These are phyloP conservation scores for Globia sparganii DNA, from an alignment of 2,888 invertebrate genomes.

Conservation along the genomic window DNA sequence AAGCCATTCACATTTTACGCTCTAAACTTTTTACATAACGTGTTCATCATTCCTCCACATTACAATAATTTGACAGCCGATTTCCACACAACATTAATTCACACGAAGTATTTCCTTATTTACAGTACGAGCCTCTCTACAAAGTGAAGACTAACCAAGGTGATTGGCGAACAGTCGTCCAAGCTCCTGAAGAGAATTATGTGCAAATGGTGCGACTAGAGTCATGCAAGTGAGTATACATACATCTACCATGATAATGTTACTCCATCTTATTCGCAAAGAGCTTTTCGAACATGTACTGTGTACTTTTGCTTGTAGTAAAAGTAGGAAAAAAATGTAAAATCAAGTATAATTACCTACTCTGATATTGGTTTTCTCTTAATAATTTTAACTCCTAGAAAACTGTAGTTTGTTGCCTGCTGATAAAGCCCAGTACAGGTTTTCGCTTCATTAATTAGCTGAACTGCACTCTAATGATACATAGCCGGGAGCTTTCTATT, in stretches of 20 bases:
- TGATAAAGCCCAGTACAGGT: neutral
- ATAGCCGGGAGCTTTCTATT: constrained; percentile 28
- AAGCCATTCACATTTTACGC: neutral
- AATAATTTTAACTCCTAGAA: neutral
- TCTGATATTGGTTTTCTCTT: neutral
- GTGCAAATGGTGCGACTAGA: constrained; percentile 82
- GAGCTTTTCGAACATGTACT: neutral
- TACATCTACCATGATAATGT: neutral
- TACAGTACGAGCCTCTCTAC: constrained; percentile 83
- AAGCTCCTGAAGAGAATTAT: constrained; percentile 81
- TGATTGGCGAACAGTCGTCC: constrained; percentile 80
- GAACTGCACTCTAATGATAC: neutral
- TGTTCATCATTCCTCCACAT: neutral
- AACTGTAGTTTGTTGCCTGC: neutral
- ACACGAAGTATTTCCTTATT: constrained; percentile 34
- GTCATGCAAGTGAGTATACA: constrained; percentile 78
- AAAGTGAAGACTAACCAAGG: constrained; percentile 73
- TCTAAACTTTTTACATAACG: neutral
- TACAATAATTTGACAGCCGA: neutral
- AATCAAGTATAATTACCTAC: neutral
- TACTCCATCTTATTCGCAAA: neutral
- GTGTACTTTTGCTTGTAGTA: neutral
- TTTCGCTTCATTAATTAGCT: neutral
- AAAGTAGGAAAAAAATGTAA: neutral
- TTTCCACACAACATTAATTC: neutral